Conservation (phyloP, 2,797 vertebrate species). For the Zonotrichia albicollis region DNA sequence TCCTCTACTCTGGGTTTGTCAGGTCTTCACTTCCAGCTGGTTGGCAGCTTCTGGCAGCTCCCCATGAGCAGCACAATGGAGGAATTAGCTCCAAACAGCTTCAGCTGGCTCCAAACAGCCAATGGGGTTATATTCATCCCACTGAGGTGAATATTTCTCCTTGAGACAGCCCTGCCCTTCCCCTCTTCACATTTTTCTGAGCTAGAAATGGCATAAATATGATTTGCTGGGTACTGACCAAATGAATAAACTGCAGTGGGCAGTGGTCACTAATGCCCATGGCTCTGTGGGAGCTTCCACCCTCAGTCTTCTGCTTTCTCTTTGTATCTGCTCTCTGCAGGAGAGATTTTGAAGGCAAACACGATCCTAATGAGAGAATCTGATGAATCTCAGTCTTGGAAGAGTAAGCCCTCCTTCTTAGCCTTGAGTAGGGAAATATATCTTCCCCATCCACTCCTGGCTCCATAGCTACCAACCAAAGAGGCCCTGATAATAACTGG, state of each 20-base stretch:
- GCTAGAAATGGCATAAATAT: not conserved
- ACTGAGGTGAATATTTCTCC: not conserved
- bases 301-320: not conserved
- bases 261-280: rapidly evolving
- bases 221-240: not conserved
- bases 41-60: not conserved
- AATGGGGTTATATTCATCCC: not conserved
- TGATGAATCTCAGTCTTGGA: not conserved
- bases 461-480: not conserved
- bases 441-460: not conserved
- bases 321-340: not conserved
- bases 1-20: rapidly evolving
- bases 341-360: not conserved
- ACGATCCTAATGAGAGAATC: not conserved
- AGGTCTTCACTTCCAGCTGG: not conserved
- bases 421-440: not conserved
- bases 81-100: not conserved
- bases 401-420: not conserved
- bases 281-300: not conserved
- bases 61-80: not conserved
- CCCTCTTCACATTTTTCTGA: not conserved
- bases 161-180: not conserved
- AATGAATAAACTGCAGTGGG: not conserved
- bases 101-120: not conserved
- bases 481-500: rapidly evolving